These are phyloP conservation scores for Lithobates sylvaticus DNA, from an alignment of 2,797 vertebrate genomes.

Conservation along the genomic window DNA sequence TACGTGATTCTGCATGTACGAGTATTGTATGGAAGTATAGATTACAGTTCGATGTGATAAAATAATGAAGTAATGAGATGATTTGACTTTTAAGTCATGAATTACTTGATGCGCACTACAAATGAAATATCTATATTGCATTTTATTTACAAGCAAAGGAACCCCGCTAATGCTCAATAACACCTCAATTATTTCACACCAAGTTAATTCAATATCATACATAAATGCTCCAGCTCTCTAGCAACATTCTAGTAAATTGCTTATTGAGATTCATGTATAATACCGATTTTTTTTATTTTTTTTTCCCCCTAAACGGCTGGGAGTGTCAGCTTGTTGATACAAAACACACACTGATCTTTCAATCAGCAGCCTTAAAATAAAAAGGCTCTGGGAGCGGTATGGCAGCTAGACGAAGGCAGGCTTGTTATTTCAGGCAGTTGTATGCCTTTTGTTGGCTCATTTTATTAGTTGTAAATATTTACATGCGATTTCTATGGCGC, in stretches of 20 bases:
- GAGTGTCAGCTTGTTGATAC: slow-evolving; percentile 44
- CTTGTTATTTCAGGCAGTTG: slow-evolving; percentile 18
- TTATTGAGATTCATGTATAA: slow-evolving; percentile 16
- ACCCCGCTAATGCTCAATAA: slow-evolving; percentile 19
- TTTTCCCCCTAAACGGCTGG: slow-evolving; percentile 13
- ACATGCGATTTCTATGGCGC: background rate
- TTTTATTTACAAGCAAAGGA: slow-evolving; percentile 10
- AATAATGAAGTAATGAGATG: background rate
- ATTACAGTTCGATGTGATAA: background rate
- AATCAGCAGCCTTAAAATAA: slow-evolving; percentile 34
- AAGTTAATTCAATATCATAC: slow-evolving; percentile 39
- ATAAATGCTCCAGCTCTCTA: slow-evolving; percentile 26
- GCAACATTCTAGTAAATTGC: slow-evolving; percentile 29
- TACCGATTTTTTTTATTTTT: background rate
- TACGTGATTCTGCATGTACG: too few relatives aligned
- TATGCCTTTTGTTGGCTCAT: slow-evolving; percentile 11
- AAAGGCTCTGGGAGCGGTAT: slow-evolving; percentile 6
- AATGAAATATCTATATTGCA: background rate
- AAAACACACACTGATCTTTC: slow-evolving; percentile 31
- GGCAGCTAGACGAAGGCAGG: background rate
- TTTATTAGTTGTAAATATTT: slow-evolving; percentile 37
- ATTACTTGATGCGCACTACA: background rate
- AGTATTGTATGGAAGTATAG: background rate
- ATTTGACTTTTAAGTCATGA: background rate
- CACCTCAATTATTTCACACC: slow-evolving; percentile 18